Percentiles rank a stretch among this genome's conserved stretches.
These are phyloP conservation scores for Scortum barcoo DNA, from an alignment of 2,113 vertebrate genomes.

Conservation along the genomic window DNA sequence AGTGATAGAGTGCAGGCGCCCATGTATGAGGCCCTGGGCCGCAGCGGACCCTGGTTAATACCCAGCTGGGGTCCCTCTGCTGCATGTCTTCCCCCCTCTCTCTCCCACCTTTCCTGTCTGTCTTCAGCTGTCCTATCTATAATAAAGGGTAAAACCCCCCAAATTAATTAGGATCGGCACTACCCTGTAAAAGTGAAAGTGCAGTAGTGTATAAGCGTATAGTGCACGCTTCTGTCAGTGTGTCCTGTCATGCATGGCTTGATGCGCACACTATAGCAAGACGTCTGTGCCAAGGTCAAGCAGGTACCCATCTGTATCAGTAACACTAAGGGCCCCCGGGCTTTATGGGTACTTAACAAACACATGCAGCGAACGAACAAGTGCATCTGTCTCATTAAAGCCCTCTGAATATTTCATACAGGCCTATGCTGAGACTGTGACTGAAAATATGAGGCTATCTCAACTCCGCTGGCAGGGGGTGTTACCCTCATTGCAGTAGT, in stretches of 20 bases:
- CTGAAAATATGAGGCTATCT: slow-evolving; percentile 52
- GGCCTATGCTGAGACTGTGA: slow-evolving; percentile 43
- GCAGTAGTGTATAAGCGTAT: no score
- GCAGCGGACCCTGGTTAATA: no score
- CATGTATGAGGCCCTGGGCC: no score
- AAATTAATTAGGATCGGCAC: no score
- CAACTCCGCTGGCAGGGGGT: slow-evolving; percentile 35
- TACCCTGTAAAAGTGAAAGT: no score
- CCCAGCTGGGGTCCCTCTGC: no score
- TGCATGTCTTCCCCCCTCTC: no score
- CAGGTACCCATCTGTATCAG: slow-evolving; percentile 73
- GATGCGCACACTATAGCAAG: slow-evolving; percentile 40
- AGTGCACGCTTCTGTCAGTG: slow-evolving; percentile 2
- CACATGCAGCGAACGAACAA: slow-evolving; percentile 66
- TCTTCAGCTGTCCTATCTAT: no score
- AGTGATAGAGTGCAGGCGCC: no score
- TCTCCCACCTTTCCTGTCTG: no score
- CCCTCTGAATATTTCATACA: slow-evolving; percentile 79
- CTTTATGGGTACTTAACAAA: slow-evolving; percentile 79
- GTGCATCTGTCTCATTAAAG: slow-evolving; percentile 82
- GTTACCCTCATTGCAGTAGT: slow-evolving; percentile 59
- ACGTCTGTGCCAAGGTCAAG: slow-evolving; percentile 76
- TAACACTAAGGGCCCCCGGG: slow-evolving; percentile 63
- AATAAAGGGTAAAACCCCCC: no score
- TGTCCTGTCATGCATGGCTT: slow-evolving; percentile 40